Base-by-base conservation (phyloP, 2,113 vertebrate species). In the Psettodes erumei region DNA sequence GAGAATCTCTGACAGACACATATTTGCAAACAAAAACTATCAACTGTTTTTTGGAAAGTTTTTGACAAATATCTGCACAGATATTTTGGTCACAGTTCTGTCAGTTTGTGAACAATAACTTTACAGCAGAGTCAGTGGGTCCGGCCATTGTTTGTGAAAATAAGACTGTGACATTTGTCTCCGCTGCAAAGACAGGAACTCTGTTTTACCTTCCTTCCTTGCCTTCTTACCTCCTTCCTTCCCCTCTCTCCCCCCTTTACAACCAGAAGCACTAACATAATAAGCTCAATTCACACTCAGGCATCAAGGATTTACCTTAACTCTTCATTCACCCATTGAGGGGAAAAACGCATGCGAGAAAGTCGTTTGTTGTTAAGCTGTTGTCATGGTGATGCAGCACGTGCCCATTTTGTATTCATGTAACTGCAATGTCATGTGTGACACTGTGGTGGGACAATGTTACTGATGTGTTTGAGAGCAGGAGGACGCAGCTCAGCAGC, bases 231-330 rank as follows among this genome's bases (percentile, higher is more conserved):
- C 51, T 58, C 16, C 23, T 38, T 78, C 30, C 21, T 40, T 77
- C 64, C 21, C 32, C 56, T 33, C 71, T 21, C 25, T 62, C 67
- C 64, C 65, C 64, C 61, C 73, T 71, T 28, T 53, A 67, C 75
- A 54, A 83, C 79, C 82, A 86, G 72, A 89, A 83, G 88, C 90
- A 91, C 90, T 89, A 88, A 92, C 81, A 87, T 59, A 61, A 85
- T 89, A 89, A 87, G 83, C 91, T 90, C 85, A 82, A 83, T 71
- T 90, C 77, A 86, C 85, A 80, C 89, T 90, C 89, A 89, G 89
- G 89, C 91, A 83, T 88, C 84, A 78, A 81, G 62, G 71, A 81
- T 71, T 86, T 75, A 85, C 78, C 75, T 83, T 86, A 74, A 75
- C 33, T 56, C 7, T 65, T 75, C 73, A 65, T 66, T 47, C 67